Conservation (phyloP, 2,797 vertebrate genomes). For the Hyperoplus immaculatus region DNA sequence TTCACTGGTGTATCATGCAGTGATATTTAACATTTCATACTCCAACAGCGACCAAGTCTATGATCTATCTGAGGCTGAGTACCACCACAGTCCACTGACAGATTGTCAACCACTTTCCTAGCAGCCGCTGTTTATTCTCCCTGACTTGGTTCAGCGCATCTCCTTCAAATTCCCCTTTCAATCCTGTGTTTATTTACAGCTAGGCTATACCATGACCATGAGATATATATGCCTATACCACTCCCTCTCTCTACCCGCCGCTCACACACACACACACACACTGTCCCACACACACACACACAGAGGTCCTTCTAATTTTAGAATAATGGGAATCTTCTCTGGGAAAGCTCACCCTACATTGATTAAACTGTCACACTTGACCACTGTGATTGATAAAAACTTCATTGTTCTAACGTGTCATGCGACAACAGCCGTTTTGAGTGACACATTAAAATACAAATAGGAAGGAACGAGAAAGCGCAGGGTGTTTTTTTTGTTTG, state of each 20-base stretch:
- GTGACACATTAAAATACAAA: slow-evolving; percentile 65
- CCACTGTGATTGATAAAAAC: slow-evolving; percentile 79
- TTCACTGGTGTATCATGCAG: slow-evolving; percentile 52
- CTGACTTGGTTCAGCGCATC: slow-evolving; percentile 67
- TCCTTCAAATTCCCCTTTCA: slow-evolving; percentile 55
- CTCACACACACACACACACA: too few species aligned
- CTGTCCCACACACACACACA: too few species aligned
- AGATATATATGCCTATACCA: slow-evolving; percentile 4
- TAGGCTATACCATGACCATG: slow-evolving; percentile 22
- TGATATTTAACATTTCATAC: slow-evolving; percentile 70
- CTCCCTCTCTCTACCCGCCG: not conserved
- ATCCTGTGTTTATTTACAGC: slow-evolving; percentile 54
- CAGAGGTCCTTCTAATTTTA: slow-evolving; percentile 31
- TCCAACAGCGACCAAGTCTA: slow-evolving; percentile 43
- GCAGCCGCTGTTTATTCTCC: slow-evolving; percentile 66
- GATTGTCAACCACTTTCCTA: slow-evolving; percentile 47
- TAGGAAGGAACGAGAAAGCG: slow-evolving; percentile 31
- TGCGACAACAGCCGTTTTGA: slow-evolving; percentile 58
- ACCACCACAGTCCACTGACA: slow-evolving; percentile 47
- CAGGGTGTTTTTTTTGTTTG: not conserved
- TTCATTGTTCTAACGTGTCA: slow-evolving; percentile 80
- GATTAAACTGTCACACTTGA: slow-evolving; percentile 82
- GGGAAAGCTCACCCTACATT: slow-evolving; percentile 64
- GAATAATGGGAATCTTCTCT: slow-evolving; percentile 68
- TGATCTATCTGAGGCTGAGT: slow-evolving; percentile 33